These are phyloP conservation scores for Apodemia mormo DNA, from an alignment of 2,888 invertebrate genomes.

Conservation along the genomic window DNA sequence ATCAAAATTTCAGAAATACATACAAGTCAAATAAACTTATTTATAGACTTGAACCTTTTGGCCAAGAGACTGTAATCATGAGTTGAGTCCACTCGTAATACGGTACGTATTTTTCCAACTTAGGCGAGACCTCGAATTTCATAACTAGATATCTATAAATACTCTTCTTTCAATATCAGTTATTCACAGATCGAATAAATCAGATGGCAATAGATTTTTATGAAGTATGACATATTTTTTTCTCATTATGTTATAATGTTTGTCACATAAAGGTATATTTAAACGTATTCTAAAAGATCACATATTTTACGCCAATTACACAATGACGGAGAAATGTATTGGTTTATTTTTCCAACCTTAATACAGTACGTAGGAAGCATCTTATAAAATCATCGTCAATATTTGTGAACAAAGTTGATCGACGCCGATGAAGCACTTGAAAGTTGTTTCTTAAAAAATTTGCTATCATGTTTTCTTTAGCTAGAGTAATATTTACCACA, in stretches of 20 bases:
- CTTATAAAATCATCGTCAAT: slow-evolving; percentile 17
- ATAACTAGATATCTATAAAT: too few species aligned
- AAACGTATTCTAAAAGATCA: neutral
- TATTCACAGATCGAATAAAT: too few species aligned
- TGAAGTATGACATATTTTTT: too few species aligned
- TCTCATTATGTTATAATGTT: neutral
- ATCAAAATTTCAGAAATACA: too few species aligned
- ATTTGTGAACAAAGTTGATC: slow-evolving; percentile 6
- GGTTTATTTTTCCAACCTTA: neutral
- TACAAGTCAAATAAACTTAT: too few species aligned
- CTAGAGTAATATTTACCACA: slow-evolving; percentile 26
- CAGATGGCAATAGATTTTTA: too few species aligned
- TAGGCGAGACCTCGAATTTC: too few species aligned
- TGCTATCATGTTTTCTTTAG: slow-evolving; percentile 10
- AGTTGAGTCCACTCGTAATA: too few species aligned
- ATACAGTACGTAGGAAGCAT: neutral
- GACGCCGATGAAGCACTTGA: neutral
- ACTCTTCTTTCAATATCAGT: too few species aligned
- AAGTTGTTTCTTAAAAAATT: neutral
- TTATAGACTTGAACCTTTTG: too few species aligned
- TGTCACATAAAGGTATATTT: neutral
- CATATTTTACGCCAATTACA: neutral
- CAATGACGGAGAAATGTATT: neutral
- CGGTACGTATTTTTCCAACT: too few species aligned
- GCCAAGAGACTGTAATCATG: too few species aligned